Base-by-base conservation (phyloP, 53 echinoderm and acorn worm genomes). In the Luidia sarsii region DNA sequence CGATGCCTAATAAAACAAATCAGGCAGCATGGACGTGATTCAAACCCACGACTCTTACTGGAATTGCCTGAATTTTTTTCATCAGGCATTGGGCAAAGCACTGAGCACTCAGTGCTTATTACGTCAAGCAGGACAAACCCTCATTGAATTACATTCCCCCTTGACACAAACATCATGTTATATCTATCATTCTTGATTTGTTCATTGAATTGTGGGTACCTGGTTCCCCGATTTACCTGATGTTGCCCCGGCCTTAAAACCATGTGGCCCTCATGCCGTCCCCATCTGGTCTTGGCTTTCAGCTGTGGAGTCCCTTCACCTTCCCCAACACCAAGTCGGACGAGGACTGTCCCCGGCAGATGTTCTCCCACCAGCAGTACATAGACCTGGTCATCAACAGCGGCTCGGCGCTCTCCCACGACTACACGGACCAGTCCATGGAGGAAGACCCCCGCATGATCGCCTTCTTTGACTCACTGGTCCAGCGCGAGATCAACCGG, bases 381-480 rank as follows among this genome's bases (percentile, higher is more conserved):
- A 84, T 96, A 21, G 88, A 96, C 39, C 88, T 96, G 33, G 90
- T 96, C 86, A 90, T 96, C 68, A 96, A 91, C 84, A 93, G 91
- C 39, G 90, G 93, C 55, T 83, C 94, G 1, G 88, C 90, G 13
- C 80, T 96, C 20, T 93, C 97, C 32, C 93, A 93, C 43, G 93
- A 96, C 72, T 96, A 91, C 83, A 68, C 91, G 13, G 85, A 88
- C 48, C 93, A 96, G 64, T 96, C 97, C n/a, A 93, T 88, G 34
- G 89, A 91, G 21, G 97, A 96, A 35, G 97, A 96, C 45, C 93
- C 97, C 53, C 82, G 90, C 29, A 96, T 96, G 97, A 81, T 96
- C 27, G 97, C 97, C 15, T 96, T 96, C 87, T 96, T 96, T 89
- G 97, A 96, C 46, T 96, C 97, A 2, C 83, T 96, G 55, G 90